Evolutionary conservation across 2,888 invertebrate species (phyloP).

Genomic region (Esperia sulphurella): DNA sequence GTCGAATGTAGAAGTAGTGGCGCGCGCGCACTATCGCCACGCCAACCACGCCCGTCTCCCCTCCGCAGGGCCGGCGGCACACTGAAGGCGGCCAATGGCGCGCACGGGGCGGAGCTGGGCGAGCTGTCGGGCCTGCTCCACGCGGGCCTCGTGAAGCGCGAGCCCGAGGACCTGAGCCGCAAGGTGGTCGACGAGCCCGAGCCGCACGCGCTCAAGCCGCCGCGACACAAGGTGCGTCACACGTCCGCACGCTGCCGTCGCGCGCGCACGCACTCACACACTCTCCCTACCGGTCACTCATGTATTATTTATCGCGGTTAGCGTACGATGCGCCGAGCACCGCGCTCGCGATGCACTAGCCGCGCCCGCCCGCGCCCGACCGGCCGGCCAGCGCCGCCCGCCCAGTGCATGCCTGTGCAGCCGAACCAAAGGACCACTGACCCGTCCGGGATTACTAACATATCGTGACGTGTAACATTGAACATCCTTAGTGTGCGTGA

Average conservation of each 20-base stretch:
- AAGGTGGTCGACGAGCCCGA: slow-evolving; percentile 81
- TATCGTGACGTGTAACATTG: slow-evolving; percentile 56
- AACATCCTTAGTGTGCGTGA: slow-evolving; percentile 66
- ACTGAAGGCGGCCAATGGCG: slow-evolving; percentile 84
- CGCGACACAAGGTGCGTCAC: slow-evolving; percentile 82
- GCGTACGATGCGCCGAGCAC: slow-evolving; percentile 75
- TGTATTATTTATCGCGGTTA: slow-evolving; percentile 79
- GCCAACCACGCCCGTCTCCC: slow-evolving; percentile 76
- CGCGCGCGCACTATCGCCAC: slow-evolving; percentile 54
- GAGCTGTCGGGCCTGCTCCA: slow-evolving; percentile 81
- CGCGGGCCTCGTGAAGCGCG: slow-evolving; percentile 87
- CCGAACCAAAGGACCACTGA: slow-evolving; percentile 56
- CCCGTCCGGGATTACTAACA: slow-evolving; percentile 39
- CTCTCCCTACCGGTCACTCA: slow-evolving; percentile 77
- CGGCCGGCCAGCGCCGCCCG: slow-evolving; percentile 80
- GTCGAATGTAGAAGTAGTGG: slow-evolving; percentile 46
- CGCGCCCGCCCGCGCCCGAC: slow-evolving; percentile 81
- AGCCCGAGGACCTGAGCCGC: slow-evolving; percentile 89
- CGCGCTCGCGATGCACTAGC: slow-evolving; percentile 79
- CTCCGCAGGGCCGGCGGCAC: slow-evolving; percentile 81
- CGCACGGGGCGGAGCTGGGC: slow-evolving; percentile 83
- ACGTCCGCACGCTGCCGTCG: slow-evolving; percentile 75
- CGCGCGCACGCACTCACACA: slow-evolving; percentile 78
- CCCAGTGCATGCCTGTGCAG: slow-evolving; percentile 77
- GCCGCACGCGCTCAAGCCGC: slow-evolving; percentile 81